Evolutionary conservation across 2,113 vertebrate genomes (phyloP), one percentile per base, ranked within the genome.

Genomic region (Cricetomys ansorgei): DNA sequence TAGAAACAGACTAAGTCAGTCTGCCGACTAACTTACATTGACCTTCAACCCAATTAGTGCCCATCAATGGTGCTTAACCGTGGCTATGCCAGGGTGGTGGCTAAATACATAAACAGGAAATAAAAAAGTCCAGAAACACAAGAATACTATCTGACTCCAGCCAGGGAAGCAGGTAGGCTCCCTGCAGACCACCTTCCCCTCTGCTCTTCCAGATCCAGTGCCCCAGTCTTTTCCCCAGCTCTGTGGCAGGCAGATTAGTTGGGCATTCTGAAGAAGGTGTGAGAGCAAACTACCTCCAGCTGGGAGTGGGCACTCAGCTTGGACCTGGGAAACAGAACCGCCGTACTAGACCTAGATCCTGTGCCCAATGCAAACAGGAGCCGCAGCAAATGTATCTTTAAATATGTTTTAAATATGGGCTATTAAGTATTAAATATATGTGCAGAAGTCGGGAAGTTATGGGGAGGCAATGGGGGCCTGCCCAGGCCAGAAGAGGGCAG

Each of bases 11-110:
- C 57, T 45, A 45, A 89, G 83, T 87, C 72, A 69, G 37, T 50
- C 90, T 76, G 5, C 29, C 67, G 92, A 31, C 55, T 96, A 81
- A 95, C 89, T 97, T 93, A 57, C 75, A 88, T 45, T n/a, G 84
- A 81, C 70, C 83, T 97, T 85, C 90, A 23, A 69, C 62, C 85
- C 75, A 94, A 34, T 90, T 88, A 92, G 34, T 95, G 75, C 37
- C 70, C 48, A 37, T 93, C 75, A 62, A 3, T 19, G 50, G 91
- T 70, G 84, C 21, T 94, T 95, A 93, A 43, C 73, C 69, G 70
- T 2, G 89, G 1, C 67, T 64, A 62, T n/a, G 17, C 34, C 37
- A 57, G 48, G 31, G 59, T 59, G 55, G 16, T 59, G 55, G 79
- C 12, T 62, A 83, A 83, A 83, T 43, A 15, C 21, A 31, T 53